Evolutionary conservation across 2,113 vertebrate genomes (phyloP), one percentile per base, ranked within the genome.

Genomic region (Cygnus buccinator): DNA sequence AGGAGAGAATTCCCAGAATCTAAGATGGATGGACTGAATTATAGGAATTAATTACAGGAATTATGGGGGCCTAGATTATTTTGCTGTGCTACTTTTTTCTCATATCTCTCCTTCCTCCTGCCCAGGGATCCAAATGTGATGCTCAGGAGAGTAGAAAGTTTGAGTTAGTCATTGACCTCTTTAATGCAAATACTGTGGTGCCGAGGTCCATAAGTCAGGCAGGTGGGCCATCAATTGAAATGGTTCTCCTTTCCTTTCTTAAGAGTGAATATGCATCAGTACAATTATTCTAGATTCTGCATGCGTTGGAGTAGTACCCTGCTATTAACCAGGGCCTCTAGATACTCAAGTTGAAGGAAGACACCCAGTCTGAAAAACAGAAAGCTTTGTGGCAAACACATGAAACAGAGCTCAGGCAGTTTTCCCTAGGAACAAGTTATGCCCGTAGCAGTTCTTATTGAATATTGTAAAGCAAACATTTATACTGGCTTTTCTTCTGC

Each of bases 401-500:
- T 71, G 86, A 89, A 75, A 57, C 41, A 93, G 58, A 79, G 13
- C 62, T 92, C 57, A 76, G 91, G 39, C 41, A 82, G 75, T 65
- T 94, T 94, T 76, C n/a, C 65, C 54, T 41, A 86, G 31, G 68
- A 96, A 89, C 41, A 74, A 90, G 39, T 92, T 84, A 89, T 73
- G 80, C 81, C 84, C 83, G 59, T 85, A 87, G 76, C 65, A 90
- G 48, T 89, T 87, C 83, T 87, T 89, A 61, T 1, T 91, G 71
- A 91, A 91, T 80, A 79, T 50, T 88, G 82, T 48, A 92, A 96
- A 81, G 44, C 55, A 97, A 97, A 97, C 87, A 92, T 96, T 96
- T 97, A 91, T 91, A 75, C 82, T 96, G 92, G 90, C 94, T 94
- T 94, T 87, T 85, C 55, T 93, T 93, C 50, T 84, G 50, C 75